Base-by-base conservation (phyloP, 2,113 vertebrate species). In the Chunga burmeisteri region DNA sequence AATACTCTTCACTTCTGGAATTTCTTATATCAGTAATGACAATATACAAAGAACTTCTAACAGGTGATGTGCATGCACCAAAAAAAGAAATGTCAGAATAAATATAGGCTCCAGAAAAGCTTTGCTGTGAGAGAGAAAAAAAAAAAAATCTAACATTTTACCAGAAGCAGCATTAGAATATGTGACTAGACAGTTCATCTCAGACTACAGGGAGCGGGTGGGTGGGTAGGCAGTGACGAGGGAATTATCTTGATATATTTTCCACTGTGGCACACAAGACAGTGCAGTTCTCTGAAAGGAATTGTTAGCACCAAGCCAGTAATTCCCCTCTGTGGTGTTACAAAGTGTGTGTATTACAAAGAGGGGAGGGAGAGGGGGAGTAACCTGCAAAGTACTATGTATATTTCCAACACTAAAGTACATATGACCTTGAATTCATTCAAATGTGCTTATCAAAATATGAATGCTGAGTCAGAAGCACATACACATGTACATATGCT, bases 161-260 rank as follows among this genome's bases (percentile, higher is more conserved):
- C n/a, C 59, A 92, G 80, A 95, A 96, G 53, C 68, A 93, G 46
- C 53, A 74, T 77, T 96, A 91, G 84, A 95, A 94, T 94, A 55
- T 88, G 81, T 88, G 86, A 96, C 73, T 90, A 96, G 79, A 89
- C 68, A 89, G 81, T 95, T 94, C 82, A 83, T 97, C 92, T 88
- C 92, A 96, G 92, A 94, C 71, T 88, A 65, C 67, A 96, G 83
- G 90, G 90, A 88, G 77, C 21, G 62, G 46, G n/a, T 81, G 93
- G 94, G 88, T 62, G 90, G 83, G 72, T 90, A 96, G 91, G 89
- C 93, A 81, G 67, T 81, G 75, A 91, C 83, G 74, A 87, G 88
- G 94, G 81, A 96, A 94, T 86, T 90, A 82, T 75, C 83, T 96
- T 89, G 77, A 81, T 75, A 58, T 86, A 88, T 89, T 96, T 95